phyloP scores from a whole-genome alignment of 2,888 invertebrate genomes.

The Stenodera caucasica region DNA sequence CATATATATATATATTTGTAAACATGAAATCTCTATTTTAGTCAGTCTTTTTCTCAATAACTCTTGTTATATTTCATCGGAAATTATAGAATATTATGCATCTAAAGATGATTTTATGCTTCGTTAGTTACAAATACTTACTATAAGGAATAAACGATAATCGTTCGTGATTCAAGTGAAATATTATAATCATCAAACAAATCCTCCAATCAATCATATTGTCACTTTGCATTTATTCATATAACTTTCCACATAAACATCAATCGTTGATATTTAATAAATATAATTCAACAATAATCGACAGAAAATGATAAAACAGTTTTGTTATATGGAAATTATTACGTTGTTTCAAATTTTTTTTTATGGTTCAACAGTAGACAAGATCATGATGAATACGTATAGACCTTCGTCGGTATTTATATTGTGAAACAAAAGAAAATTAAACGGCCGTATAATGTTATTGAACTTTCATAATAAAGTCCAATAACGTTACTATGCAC shows the following conservation, averaged over 20 bases:
- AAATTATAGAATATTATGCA: no score
- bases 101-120: neutral
- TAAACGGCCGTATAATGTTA: neutral
- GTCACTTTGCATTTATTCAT: neutral
- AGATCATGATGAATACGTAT: neutral
- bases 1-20: no score
- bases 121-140: neutral
- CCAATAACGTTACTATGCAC: slow-evolving; percentile 5
- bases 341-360: no score
- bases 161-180: neutral
- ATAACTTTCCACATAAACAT: neutral
- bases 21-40: no score
- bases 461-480: slow-evolving; percentile 1
- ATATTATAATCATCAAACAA: neutral
- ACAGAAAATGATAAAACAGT: no score
- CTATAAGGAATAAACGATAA: no score
- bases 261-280: no score
- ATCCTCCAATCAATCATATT: neutral
- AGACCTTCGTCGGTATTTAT: slow-evolving; percentile 5
- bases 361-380: slow-evolving; percentile 1
- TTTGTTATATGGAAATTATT: no score
- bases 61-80: no score
- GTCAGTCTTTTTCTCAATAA: no score
- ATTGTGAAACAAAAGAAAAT: slow-evolving; percentile 4
- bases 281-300: no score